These are phyloP conservation scores for Dasypus novemcinctus DNA, from an alignment of 2,113 vertebrate species.

Conservation along the genomic window DNA sequence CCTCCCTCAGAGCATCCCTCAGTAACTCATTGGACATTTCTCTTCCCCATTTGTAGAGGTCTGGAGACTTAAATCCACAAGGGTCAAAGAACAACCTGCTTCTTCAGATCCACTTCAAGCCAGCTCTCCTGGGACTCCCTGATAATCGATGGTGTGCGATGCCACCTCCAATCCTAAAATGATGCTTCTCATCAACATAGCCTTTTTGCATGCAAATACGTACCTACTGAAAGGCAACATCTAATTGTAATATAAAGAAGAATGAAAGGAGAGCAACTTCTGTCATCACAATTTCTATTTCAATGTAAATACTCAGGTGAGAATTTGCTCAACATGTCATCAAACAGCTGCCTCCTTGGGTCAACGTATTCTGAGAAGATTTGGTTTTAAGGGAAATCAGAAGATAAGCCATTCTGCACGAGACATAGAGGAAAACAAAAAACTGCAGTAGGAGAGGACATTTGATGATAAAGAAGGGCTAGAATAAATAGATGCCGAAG, in stretches of 20 bases:
- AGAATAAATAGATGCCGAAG: not conserved
- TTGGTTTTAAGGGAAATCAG: not conserved
- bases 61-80: too few relatives aligned
- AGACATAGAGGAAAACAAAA: too few relatives aligned
- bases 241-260: not conserved
- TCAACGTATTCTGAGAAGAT: too few relatives aligned
- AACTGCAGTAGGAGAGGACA: not conserved
- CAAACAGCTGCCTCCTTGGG: not conserved
- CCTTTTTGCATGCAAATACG: not conserved
- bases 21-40: fast-evolving
- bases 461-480: not conserved
- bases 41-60: not conserved
- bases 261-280: not conserved
- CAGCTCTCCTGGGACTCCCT: not conserved
- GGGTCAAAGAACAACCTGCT: too few relatives aligned
- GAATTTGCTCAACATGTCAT: too few relatives aligned
- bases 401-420: not conserved
- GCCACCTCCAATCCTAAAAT: not conserved
- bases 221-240: not conserved
- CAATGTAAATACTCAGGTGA: fast-evolving
- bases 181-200: too few relatives aligned
- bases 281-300: not conserved
- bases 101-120: not conserved
- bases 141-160: too few relatives aligned
- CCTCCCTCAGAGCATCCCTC: fast-evolving